Evolutionary conservation across 2,888 invertebrate genomes (phyloP), one percentile per base, ranked within the genome.

Genomic region (Agrotis segetum): DNA sequence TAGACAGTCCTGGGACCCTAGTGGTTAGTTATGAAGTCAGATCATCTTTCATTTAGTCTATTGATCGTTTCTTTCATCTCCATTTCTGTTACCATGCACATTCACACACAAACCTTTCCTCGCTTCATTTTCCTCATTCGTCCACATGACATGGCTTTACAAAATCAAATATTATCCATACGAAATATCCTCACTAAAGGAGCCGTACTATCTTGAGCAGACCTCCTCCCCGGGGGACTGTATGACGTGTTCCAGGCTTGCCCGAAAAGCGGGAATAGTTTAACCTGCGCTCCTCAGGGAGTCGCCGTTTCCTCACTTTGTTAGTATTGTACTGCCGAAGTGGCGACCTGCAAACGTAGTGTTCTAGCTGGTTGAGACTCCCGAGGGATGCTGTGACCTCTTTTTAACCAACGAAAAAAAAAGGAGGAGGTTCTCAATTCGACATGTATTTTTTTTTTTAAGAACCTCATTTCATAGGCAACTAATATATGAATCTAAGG

Each of bases 231-330:
- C 1, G 5, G 72, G 34, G 72, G 0, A 77, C 14, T 16, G 24
- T 59, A 49, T 59, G 70, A 59, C 58, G 73, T 77, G 58, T 53
- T 69, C 40, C 40, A 70, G 52, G 50, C 52, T 58, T 21, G 14
- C 13, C 58, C 19, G 19, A 40, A 34, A n/a, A 77, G 71, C 58
- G n/a, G 52, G 71, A 29, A 49, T 49, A 72, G 70, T 73, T 52
- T 77, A 73, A 77, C 77, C 73, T 77, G n/a, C 13, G 29, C 7
- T 16, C 73, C 69, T 59, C n/a, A 13, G 73, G 73, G 73, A 77
- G 0, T 13, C n/a, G 9, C 77, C 77, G 21, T 73, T 73, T 70
- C 52, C 46, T 52, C 77, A 77, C 70, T 52, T 46, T 59, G 73
- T 70, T 73, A 59, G 70, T 47, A 77, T 47, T 77, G 70, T 70